These are phyloP conservation scores for Pipistrellus pygmaeus DNA, from an alignment of 2,797 vertebrate genomes.

Conservation along the genomic window DNA sequence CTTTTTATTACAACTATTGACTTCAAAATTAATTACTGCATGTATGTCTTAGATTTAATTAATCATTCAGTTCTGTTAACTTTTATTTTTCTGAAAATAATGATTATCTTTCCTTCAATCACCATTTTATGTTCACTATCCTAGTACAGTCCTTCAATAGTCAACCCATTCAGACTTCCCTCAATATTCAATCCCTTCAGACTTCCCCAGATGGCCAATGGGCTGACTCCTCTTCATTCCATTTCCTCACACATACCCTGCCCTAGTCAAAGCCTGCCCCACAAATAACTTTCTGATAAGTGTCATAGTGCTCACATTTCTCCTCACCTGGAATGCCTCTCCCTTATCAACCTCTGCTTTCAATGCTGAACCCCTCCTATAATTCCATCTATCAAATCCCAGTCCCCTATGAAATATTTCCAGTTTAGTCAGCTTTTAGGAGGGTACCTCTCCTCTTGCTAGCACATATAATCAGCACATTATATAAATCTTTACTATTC, in stretches of 20 bases:
- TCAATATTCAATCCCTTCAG: neutral
- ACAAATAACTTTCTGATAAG: neutral
- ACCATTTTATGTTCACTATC: neutral
- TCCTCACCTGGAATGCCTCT: neutral
- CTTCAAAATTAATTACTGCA: constrained; percentile 30
- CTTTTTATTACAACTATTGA: neutral
- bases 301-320: neutral
- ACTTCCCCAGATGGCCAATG: neutral
- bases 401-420: neutral
- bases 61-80: neutral
- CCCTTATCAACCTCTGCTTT: neutral
- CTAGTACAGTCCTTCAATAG: neutral
- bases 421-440: neutral
- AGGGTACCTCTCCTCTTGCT: neutral
- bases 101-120: neutral
- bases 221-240: neutral
- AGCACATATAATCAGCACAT: neutral
- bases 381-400: neutral
- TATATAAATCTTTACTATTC: neutral
- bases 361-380: neutral
- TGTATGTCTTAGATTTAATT: neutral
- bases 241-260: neutral
- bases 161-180: neutral
- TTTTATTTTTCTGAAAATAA: constrained; percentile 8
- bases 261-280: neutral